These are phyloP conservation scores for Aquatica leii DNA, from an alignment of 2,888 invertebrate genomes.

Conservation along the genomic window DNA sequence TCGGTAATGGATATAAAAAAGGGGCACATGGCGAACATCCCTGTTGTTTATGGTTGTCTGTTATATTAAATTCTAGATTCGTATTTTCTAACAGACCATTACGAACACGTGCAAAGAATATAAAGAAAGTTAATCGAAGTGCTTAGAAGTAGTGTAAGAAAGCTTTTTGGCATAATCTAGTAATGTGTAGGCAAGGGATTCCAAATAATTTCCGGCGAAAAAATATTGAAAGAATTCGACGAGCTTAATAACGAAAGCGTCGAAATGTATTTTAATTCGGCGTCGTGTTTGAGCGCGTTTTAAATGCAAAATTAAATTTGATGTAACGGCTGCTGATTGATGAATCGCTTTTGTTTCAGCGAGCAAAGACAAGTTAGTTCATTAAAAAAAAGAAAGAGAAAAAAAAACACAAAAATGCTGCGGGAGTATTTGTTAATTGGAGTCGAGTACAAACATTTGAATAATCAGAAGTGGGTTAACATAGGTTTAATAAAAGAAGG, in stretches of 20 bases:
- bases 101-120: constrained; percentile 34
- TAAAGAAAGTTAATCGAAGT: constrained; percentile 30
- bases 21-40: constrained; percentile 24
- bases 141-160: constrained; percentile 18
- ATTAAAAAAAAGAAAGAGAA: too few relatives aligned
- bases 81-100: constrained; percentile 36
- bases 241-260: constrained; percentile 1
- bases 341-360: too few relatives aligned
- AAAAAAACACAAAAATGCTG: too few relatives aligned
- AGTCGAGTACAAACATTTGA: too few relatives aligned
- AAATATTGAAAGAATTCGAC: constrained; percentile 14
- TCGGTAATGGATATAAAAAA: constrained; percentile 22
- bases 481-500: too few relatives aligned
- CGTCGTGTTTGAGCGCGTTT: too few relatives aligned
- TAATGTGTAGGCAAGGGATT: constrained; percentile 15
- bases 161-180: constrained; percentile 22
- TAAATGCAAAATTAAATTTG: too few relatives aligned
- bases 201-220: constrained; percentile 18
- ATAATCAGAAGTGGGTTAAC: too few relatives aligned
- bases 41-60: constrained; percentile 33
- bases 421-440: too few relatives aligned
- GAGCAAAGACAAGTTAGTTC: too few relatives aligned
- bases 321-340: too few relatives aligned
- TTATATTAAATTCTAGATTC: constrained; percentile 34
- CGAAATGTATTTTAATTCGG: too few relatives aligned